Evolutionary conservation across 1,140 invertebrate genomes (phyloP), one percentile per base, ranked within the genome.

Genomic region (Asbolus verrucosus): DNA sequence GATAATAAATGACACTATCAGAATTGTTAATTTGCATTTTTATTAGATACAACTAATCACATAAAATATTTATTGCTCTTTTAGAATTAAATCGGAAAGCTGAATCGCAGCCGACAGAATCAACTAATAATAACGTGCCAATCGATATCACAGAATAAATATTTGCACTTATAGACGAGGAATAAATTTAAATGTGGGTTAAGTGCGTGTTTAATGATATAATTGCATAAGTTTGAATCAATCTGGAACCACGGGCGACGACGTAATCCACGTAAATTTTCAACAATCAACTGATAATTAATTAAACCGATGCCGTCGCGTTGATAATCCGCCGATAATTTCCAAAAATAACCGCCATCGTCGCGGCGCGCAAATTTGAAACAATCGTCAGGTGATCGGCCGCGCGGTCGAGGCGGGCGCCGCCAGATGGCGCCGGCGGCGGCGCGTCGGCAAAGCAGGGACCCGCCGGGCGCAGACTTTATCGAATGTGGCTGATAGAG

Each of bases 401-500:
- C 21, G 21, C 19, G 36, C 27, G 1, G 46, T 54, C 11, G 18
- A 54, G 46, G 46, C 27, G 11, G 21, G n/a, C 8, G 19, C 4
- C 2, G 19, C 9, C 0, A 54, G 46, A 27, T 24, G 43, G 6
- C 60, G 46, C 31, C 11, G n/a, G n/a, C 19, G 1, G 2, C 33
- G n/a, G 0, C 13, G 11, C 39, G 54, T 21, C 50, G 69, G 24
- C 38, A 41, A 46, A 21, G 33, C 61, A 65, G 60, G 54, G 8
- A n/a, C 36, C 11, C 31, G 38, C 36, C 3, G 15, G 8, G n/a
- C 15, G 59, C 18, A 24, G 46, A 6, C 21, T 54, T 59, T 39
- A 67, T 62, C 43, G 38, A 50, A 59, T 60, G 24, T 27, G 65
- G n/a, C 68, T 68, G 43, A 67, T 61, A 61, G 46, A 65, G 38